These are phyloP conservation scores for Synergus japonicus DNA, from an alignment of 2,888 invertebrate species.

Conservation along the genomic window DNA sequence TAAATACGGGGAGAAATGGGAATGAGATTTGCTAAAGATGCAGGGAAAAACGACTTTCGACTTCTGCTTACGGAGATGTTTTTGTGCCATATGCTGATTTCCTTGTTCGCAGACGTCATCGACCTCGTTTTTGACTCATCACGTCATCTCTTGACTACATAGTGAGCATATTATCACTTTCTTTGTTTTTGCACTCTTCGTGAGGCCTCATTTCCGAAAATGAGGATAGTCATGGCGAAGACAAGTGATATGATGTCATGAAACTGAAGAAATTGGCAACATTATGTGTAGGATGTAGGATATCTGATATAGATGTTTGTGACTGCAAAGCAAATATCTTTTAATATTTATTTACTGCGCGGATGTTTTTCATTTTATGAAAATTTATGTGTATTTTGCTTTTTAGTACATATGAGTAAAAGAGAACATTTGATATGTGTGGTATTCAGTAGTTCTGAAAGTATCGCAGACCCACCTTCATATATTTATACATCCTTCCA, in stretches of 20 bases:
- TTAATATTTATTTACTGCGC: no score
- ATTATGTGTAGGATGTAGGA: no score
- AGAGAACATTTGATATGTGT: neutral
- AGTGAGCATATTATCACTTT: slow-evolving; percentile 17
- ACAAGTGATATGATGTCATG: neutral
- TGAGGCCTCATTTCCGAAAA: neutral
- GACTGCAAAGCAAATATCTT: neutral
- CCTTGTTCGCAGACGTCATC: slow-evolving; percentile 22
- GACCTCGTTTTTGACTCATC: slow-evolving; percentile 30
- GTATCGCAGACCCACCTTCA: neutral
- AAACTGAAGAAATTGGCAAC: no score
- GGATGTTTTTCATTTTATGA: no score
- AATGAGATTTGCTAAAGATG: slow-evolving; percentile 17
- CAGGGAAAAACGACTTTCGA: slow-evolving; percentile 33
- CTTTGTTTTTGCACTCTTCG: slow-evolving; percentile 24
- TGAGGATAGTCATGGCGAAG: neutral
- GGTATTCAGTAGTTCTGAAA: neutral
- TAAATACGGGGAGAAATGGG: slow-evolving; percentile 4
- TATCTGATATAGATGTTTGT: neutral
- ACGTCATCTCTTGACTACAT: slow-evolving; percentile 7
- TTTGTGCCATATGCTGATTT: slow-evolving; percentile 38
- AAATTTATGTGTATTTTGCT: neutral
- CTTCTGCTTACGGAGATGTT: slow-evolving; percentile 11
- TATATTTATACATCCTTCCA: neutral
- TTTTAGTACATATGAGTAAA: neutral